Evolutionary conservation across 1,140 invertebrate genomes (phyloP).

Genomic region (Formica exsecta): DNA sequence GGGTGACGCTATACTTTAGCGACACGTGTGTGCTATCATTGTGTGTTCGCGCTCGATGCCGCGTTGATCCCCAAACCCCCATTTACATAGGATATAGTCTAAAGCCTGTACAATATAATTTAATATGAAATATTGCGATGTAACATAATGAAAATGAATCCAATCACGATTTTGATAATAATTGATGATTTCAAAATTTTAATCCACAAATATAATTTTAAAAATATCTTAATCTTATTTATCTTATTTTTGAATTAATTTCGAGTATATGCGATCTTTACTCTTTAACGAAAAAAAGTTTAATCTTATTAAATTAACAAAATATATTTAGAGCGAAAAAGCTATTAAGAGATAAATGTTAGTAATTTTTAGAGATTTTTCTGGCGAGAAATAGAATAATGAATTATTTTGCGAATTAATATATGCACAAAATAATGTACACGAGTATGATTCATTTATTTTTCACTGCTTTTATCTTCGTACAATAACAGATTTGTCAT

Average conservation of each 20-base stretch:
- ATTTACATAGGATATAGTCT: background rate
- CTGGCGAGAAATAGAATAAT: too few relatives aligned
- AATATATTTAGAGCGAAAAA: too few relatives aligned
- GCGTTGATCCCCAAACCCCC: conserved; percentile 12
- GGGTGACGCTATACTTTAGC: conserved; percentile 15
- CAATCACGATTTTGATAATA: too few relatives aligned
- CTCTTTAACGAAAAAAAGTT: too few relatives aligned
- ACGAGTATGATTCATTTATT: background rate
- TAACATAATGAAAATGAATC: background rate
- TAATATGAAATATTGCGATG: background rate
- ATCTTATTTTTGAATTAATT: too few relatives aligned
- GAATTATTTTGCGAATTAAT: background rate
- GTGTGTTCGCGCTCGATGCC: background rate
- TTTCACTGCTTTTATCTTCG: background rate
- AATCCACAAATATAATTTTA: too few relatives aligned
- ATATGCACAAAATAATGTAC: background rate
- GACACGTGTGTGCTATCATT: conserved; percentile 22
- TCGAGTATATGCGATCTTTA: too few relatives aligned
- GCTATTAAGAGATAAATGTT: too few relatives aligned
- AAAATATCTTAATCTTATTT: too few relatives aligned
- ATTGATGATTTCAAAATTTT: too few relatives aligned
- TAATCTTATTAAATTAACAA: too few relatives aligned
- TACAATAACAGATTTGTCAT: background rate
- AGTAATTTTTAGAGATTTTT: too few relatives aligned
- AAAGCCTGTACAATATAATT: conserved; percentile 19